Evolutionary conservation across 2,113 vertebrate genomes (phyloP), one percentile per base, ranked within the genome.

Genomic region (Colistium nudipinnis): DNA sequence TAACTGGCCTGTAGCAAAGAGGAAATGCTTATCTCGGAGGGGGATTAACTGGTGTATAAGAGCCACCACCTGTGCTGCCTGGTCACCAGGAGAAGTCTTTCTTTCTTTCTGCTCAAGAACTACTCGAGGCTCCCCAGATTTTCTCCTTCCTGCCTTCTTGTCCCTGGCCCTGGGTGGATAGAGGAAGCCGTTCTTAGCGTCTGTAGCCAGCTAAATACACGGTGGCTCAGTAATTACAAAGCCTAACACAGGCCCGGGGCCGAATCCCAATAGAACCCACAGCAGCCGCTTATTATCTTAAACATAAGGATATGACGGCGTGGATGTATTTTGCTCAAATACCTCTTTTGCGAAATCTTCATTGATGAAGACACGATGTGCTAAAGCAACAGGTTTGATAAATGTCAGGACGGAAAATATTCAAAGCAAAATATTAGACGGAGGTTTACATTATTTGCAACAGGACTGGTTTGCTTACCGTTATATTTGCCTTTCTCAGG

Each of bases 211-310:
- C 72, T 89, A 88, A 91, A 80, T 91, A 88, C 88, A 89, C 83
- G 82, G 72, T 88, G 88, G 80, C 74, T 84, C 59, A 55, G 78
- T 91, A 91, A 90, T 91, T 91, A 89, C 75, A 90, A 86, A 85
- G 85, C 74, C 63, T 83, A 78, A 82, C 86, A 88, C 80, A 85
- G 71, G 80, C 88, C 79, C 20, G 19, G 31, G 76, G 87, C 83
- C 78, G 81, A 81, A 81, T 78, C 82, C 79, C 84, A 83, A 84
- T 69, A 61, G 63, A 79, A 74, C 55, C 82, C 78, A 62, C 44
- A 76, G 84, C 72, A 84, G 69, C 74, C 53, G 49, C 62, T 83
- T 84, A 88, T 87, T 87, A 88, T 88, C 82, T n/a, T 72, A 19
- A 78, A 83, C 52, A 78, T 79, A 35, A 62, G 74, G 80, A 74